Base-by-base conservation (phyloP, 2,888 invertebrate species). In the Invenusta paracnida region DNA sequence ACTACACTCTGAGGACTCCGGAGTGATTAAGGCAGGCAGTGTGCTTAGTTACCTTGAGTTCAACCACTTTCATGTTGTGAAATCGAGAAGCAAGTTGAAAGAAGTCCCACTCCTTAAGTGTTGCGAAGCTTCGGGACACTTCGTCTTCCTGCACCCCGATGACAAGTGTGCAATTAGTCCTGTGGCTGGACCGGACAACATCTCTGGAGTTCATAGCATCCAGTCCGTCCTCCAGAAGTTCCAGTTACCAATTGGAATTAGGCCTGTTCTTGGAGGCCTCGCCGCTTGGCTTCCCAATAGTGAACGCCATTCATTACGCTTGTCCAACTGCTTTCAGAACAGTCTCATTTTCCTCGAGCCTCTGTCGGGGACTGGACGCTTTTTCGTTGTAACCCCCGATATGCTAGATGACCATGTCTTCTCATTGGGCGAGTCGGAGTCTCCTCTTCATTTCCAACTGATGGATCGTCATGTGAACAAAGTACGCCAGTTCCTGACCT, bases 171-270 rank as follows among this genome's bases (percentile, higher is more conserved):
- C 85, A 0, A 27, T 97, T 92, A 96, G 96, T 89, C 95, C 96
- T 82, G 93, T 97, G 86, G 97, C 97, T 87, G 94, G 95, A 90
- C 95, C 96, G 91, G 96, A 96, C 90, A 96, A 96, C 92, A 96
- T 97, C 88, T 95, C 96, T 90, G 97, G 97, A 28, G 97, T 97
- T 25, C 97, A 97, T 91, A 95, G 95, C 88, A 95, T 96, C 23
- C 94, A 95, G 90, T 96, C 96, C 89, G 93, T 97, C 88, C 92
- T 97, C 86, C 94, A 95, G 88, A 89, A 90, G 27, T 97, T 97
- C 92, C 93, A 97, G 88, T 93, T 97, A 92, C 97, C 97, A 30
- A 93, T 97, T 88, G 96, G 96, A 88, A 96, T 97, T 23, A 94
- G 96, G 89, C 93, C 97, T 89, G 96, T 97, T 0, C 95, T 96